phyloP scores from a whole-genome alignment of 2,888 invertebrate genomes.

The Beris morrisii region DNA sequence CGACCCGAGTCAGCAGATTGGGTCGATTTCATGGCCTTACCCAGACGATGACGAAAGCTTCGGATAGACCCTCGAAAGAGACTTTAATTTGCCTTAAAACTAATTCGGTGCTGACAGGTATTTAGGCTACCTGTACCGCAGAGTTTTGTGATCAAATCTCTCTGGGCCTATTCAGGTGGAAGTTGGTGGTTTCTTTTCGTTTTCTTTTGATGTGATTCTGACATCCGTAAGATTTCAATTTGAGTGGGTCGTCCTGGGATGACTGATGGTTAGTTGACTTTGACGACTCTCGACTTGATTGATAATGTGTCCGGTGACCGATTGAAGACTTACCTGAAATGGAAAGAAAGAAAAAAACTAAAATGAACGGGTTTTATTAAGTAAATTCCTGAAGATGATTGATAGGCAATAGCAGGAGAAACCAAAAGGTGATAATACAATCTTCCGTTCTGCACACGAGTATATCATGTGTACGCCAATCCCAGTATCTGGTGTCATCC shows the following conservation, averaged over 20 bases:
- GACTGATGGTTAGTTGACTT: conserved; percentile 37
- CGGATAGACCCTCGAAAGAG: conserved; percentile 10
- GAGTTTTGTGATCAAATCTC: background rate
- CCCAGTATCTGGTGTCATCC: conserved; percentile 1
- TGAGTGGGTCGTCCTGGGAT: conserved; percentile 34
- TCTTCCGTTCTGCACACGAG: background rate
- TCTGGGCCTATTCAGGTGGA: background rate
- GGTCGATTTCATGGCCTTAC: background rate
- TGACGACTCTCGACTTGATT: conserved; percentile 29
- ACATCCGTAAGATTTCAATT: conserved; percentile 29
- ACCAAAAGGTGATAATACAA: background rate
- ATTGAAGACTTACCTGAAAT: conserved; percentile 15
- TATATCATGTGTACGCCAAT: background rate
- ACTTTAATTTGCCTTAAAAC: conserved; percentile 24
- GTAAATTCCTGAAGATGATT: conserved; percentile 3
- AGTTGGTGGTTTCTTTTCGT: conserved; percentile 10
- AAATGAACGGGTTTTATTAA: conserved; percentile 4
- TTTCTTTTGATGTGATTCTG: background rate
- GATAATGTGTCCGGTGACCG: conserved; percentile 7
- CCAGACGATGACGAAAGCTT: conserved; percentile 1
- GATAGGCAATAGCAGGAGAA: background rate
- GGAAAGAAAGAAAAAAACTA: background rate
- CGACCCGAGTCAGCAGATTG: background rate
- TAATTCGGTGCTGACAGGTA: conserved; percentile 30
- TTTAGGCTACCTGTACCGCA: conserved; percentile 10